Percentiles rank a stretch among this genome's conserved stretches.
Conservation (phyloP, 2,113 vertebrate genomes). For the Malurus melanocephalus region DNA sequence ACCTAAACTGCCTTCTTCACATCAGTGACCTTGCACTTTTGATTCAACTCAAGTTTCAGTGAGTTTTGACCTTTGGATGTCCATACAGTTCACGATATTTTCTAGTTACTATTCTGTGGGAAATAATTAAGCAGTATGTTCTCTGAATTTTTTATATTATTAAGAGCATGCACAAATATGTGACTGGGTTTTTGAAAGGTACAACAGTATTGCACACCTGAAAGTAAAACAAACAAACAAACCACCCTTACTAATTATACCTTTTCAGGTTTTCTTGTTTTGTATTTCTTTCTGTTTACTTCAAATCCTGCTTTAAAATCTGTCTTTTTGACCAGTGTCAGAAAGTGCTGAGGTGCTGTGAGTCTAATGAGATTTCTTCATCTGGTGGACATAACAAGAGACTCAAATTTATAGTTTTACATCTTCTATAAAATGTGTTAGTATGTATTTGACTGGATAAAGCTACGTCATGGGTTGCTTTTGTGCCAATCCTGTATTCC, state of each 20-base stretch:
- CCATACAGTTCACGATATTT: neutral
- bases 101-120: neutral
- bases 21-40: neutral
- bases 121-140: neutral
- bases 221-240: neutral
- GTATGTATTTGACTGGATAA: neutral
- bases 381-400: neutral
- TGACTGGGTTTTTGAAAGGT: neutral
- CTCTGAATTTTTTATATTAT: neutral
- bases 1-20: neutral
- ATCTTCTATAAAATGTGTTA: neutral
- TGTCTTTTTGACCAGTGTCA: neutral
- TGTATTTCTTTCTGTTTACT: neutral
- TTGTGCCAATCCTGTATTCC: too few species aligned
- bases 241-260: rapidly evolving
- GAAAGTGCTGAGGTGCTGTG: neutral
- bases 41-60: neutral
- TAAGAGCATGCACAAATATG: neutral
- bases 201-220: neutral
- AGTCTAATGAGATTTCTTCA: neutral
- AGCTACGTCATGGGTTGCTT: neutral
- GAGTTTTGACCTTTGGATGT: neutral
- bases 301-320: neutral
- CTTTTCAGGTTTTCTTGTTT: neutral
- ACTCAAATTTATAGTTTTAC: neutral